These are phyloP conservation scores for Enteromius argenteus DNA, from an alignment of 2,797 vertebrate species.

Conservation along the genomic window DNA sequence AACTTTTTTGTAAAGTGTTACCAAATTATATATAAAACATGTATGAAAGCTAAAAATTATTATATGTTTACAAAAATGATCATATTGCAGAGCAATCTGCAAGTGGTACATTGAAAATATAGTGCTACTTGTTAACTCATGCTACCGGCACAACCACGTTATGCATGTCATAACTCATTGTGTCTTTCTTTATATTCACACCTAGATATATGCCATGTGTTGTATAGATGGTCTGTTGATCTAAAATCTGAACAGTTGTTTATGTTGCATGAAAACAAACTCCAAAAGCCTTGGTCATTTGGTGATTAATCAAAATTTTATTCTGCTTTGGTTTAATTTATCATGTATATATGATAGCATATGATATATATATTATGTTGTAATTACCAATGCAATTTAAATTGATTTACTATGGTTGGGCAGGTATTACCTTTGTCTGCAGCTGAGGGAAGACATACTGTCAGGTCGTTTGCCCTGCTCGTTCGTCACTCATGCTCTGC, in stretches of 20 bases:
- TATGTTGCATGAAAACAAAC: background rate
- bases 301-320: background rate
- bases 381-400: background rate
- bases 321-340: background rate
- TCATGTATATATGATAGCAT: background rate
- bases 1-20: no score
- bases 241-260: background rate
- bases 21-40: background rate
- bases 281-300: background rate
- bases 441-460: slow-evolving; percentile 95
- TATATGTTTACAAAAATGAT: background rate
- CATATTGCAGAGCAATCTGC: background rate
- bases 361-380: background rate
- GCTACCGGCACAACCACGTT: background rate
- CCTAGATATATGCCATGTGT: background rate
- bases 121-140: background rate
- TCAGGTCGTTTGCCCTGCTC: slow-evolving; percentile 95
- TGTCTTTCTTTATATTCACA: background rate
- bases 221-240: background rate
- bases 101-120: background rate
- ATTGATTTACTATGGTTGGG: background rate
- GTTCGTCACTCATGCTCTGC: slow-evolving; percentile 94
- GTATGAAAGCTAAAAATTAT: background rate
- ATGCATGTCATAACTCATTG: background rate
- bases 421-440: slow-evolving; percentile 98